Base-by-base conservation (phyloP, 2,113 vertebrate species). In the Mobula birostris region DNA sequence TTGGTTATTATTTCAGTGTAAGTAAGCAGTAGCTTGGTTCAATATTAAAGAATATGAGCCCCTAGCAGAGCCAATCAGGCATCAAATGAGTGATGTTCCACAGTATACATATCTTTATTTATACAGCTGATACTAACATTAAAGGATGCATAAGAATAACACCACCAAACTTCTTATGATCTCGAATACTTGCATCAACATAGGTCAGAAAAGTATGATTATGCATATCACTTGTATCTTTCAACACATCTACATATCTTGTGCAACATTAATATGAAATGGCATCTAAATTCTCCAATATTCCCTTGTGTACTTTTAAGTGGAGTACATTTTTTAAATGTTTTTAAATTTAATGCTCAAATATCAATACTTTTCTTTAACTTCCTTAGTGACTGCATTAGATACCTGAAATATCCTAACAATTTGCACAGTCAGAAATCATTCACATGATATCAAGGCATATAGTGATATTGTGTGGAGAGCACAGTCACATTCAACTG, bases 301-400 rank as follows among this genome's bases (percentile, higher is more conserved):
- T 40, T 93, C 61, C 7, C 40, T 48, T 74, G 32, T 56, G 27
- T 40, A 40, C 56, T 74, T 93, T 74, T 14, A 93, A 72, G 19
- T 56, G 12, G 36, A 72, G 27, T 93, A 11, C 2, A 27, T 27
- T 32, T 48, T 92, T 93, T 27, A 5, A 40, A 74, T 74, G 1
- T 74, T 74, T 48, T 93, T 24, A 93, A 66, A 72, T 74, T 56
- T n/a, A 91, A 17, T 91, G 88, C 32, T 91, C 36, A 74, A 74
- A 74, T 14, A 56, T 56, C 40, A 24, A 11, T 74, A 4, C 27
- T 29, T 74, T 11, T 5, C 40, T 74, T 74, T 72, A 56, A 76
- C 88, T 93, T 24, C 36, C 48, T 91, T 36, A 36, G n/a, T 19
- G 40, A 6, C 66, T 40, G 70, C n/a, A 36, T 66, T 48, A 74